Evolutionary conservation across 2,888 invertebrate genomes (phyloP).

Genomic region (Tinea pellionella): DNA sequence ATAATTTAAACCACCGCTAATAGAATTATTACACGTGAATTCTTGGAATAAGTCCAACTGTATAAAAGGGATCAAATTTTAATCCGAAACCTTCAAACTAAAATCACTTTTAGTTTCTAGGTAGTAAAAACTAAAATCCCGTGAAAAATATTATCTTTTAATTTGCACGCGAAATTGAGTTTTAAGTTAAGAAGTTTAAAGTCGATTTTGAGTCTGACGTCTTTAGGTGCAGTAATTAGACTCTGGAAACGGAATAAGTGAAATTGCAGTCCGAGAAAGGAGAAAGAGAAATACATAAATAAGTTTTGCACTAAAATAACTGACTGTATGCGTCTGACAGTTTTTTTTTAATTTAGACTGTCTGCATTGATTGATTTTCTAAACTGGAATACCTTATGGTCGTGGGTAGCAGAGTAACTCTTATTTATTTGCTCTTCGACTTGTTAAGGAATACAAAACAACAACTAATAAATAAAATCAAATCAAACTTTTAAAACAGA

Average conservation of each 20-base stretch:
- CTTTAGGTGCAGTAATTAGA: conserved; percentile 7
- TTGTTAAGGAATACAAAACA: too few relatives aligned
- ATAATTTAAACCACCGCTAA: conserved; percentile 40
- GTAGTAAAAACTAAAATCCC: not conserved
- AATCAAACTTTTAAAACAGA: too few relatives aligned
- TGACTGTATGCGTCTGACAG: not conserved
- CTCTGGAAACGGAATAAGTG: not conserved
- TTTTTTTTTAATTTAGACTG: not conserved
- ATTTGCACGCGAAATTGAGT: too few relatives aligned
- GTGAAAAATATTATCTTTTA: too few relatives aligned
- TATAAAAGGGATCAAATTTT: conserved; percentile 17
- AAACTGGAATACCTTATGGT: too few relatives aligned
- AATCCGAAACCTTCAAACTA: not conserved
- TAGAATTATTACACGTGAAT: conserved; percentile 45
- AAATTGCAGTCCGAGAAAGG: not conserved
- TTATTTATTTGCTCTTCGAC: too few relatives aligned
- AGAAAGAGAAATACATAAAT: conserved; percentile 12
- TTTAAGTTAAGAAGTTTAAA: too few relatives aligned
- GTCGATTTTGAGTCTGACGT: too few relatives aligned
- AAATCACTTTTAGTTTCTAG: not conserved
- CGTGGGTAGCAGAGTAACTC: too few relatives aligned
- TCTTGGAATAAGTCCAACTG: conserved; percentile 39
- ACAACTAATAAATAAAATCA: too few relatives aligned
- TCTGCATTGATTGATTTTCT: too few relatives aligned
- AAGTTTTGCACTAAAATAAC: not conserved